Conservation (phyloP, 2,113 vertebrate genomes). For the Bungarus multicinctus region DNA sequence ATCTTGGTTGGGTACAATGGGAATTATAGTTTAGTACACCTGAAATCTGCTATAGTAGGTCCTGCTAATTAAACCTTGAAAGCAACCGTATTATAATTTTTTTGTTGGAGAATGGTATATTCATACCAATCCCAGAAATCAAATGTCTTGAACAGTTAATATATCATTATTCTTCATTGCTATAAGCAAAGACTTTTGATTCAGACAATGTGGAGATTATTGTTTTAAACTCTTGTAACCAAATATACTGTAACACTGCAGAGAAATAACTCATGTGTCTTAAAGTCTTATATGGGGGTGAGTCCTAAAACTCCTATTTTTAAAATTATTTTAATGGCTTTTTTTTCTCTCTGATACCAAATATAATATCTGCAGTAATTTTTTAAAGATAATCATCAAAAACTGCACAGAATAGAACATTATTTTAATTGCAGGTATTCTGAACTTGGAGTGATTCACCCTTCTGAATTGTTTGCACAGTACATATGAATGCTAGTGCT, state of each 20-base stretch:
- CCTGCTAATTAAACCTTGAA: background rate
- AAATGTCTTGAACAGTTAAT: accelerated
- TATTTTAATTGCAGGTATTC: background rate
- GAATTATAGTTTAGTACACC: background rate
- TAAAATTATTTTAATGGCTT: background rate
- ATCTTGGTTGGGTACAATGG: background rate
- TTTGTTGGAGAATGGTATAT: background rate
- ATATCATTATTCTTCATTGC: background rate
- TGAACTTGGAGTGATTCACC: background rate
- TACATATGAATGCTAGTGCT: background rate
- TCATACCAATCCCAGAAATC: background rate
- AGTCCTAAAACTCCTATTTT: background rate
- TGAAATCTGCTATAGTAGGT: background rate
- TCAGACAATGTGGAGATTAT: background rate
- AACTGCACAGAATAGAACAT: background rate
- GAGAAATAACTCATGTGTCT: background rate
- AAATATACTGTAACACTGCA: background rate
- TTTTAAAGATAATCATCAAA: background rate
- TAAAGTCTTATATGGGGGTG: background rate
- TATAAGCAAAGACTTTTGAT: background rate
- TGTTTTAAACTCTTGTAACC: background rate
- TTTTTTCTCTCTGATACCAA: background rate
- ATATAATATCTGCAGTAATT: background rate
- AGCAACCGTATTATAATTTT: background rate
- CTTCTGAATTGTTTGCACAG: background rate